Evolutionary conservation across 2,113 vertebrate genomes (phyloP), one percentile per base, ranked within the genome.

Genomic region (Apistogramma diplotaenia): DNA sequence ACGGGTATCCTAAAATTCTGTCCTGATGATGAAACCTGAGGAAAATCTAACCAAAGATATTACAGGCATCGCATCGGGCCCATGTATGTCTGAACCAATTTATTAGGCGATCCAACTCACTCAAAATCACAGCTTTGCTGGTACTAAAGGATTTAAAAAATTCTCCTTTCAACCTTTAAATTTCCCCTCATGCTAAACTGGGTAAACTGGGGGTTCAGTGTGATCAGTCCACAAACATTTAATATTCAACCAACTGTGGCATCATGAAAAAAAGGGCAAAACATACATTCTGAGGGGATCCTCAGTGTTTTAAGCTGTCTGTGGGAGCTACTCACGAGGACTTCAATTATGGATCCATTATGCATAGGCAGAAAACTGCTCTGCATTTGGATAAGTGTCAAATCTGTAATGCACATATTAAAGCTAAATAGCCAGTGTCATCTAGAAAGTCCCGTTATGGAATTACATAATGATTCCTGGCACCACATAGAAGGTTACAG

Each of bases 301-400:
- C 78, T 5, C 67, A 29, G 29, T 1, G 27, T 56, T 37, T 23
- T n/a, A 51, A 84, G 1, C 59, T 58, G n/a, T 35, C 21, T 51
- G 9, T 80, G 19, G 23, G 37, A 55, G 35, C 35, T 10, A n/a
- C 57, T 74, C 5, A 15, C 4, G 16, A 9, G 49, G 10, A 61
- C 57, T 73, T 76, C n/a, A 60, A 21, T 58, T 74, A 82, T 60
- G 56, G 76, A 79, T 43, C 62, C 55, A 86, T 70, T 70, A 70
- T 56, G 18, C 60, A 79, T 21, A n/a, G 53, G 27, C 55, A 54
- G 27, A 83, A 79, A 81, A 62, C 35, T 2, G 31, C 53, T 73
- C n/a, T 65, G 33, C 40, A 75, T 86, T 75, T 87, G 74, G 85
- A 83, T 23, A 83, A 82, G 51, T 85, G 70, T 85, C 82, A 87